phyloP scores from a whole-genome alignment of 2,797 vertebrate genomes.

The Sebastiscus albofasciatus region DNA sequence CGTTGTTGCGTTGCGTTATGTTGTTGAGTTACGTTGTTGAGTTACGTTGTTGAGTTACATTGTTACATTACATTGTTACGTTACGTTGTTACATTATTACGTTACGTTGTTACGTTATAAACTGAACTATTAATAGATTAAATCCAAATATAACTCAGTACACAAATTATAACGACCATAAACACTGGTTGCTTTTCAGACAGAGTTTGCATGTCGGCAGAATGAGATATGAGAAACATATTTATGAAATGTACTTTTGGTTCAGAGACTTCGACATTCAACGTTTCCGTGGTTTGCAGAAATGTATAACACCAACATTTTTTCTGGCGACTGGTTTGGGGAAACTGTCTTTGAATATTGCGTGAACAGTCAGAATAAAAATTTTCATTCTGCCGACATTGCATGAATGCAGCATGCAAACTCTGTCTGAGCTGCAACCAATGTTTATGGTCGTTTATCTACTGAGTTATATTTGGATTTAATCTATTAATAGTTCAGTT shows the following conservation, averaged over 20 bases:
- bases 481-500: neutral
- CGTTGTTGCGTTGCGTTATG: fast-evolving
- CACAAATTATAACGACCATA: neutral
- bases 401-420: neutral
- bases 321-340: too few species aligned
- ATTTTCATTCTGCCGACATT: neutral
- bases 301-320: too few species aligned
- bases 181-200: neutral
- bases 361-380: neutral
- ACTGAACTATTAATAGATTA: neutral
- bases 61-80: too few species aligned
- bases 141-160: neutral
- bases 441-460: neutral
- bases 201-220: neutral
- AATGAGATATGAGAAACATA: neutral
- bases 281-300: too few species aligned
- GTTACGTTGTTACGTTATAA: neutral
- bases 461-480: neutral
- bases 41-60: too few species aligned
- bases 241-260: too few species aligned
- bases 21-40: fast-evolving
- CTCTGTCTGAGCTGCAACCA: neutral
- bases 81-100: too few species aligned
- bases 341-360: neutral
- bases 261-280: too few species aligned